Conservation (phyloP, 2,888 invertebrate species). For the Pediacus dermestoides region DNA sequence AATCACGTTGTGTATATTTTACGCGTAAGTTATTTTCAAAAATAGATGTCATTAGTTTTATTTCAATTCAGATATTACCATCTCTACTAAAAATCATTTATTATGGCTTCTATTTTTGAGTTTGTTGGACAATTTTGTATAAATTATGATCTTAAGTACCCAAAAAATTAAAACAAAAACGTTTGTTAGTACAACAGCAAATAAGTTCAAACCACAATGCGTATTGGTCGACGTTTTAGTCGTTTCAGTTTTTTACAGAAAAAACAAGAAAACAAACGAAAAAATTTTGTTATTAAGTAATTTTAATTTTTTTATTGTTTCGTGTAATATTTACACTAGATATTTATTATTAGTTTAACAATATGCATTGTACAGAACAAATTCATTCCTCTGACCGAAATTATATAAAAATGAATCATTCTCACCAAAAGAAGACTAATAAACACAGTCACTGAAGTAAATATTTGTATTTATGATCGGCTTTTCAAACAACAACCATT, state of each 20-base stretch:
- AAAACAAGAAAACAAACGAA: too few relatives aligned
- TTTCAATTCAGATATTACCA: neutral
- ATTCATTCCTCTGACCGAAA: conserved; percentile 13
- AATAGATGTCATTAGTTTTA: conserved; percentile 2
- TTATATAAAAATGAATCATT: conserved; percentile 17
- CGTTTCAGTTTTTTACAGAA: conserved; percentile 26
- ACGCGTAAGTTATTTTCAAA: conserved; percentile 3
- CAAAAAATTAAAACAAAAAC: conserved; percentile 29
- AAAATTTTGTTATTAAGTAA: too few relatives aligned
- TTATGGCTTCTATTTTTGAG: conserved; percentile 5
- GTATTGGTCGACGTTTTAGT: conserved; percentile 23
- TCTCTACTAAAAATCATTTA: conserved; percentile 1
- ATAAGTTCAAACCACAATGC: conserved; percentile 38
- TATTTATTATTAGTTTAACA: conserved; percentile 26
- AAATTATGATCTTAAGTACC: neutral
- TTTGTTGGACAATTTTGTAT: neutral
- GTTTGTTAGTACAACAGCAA: conserved; percentile 35
- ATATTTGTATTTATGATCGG: conserved; percentile 33
- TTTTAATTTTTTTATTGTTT: conserved; percentile 22
- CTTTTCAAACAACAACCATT: conserved; percentile 29
- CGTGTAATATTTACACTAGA: conserved; percentile 20
- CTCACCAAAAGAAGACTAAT: neutral
- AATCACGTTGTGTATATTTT: conserved; percentile 24
- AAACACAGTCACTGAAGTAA: conserved; percentile 20
- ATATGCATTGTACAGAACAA: conserved; percentile 22